Evolutionary conservation across 2,888 invertebrate species (phyloP).

Genomic region (Oconnorella tubifera): DNA sequence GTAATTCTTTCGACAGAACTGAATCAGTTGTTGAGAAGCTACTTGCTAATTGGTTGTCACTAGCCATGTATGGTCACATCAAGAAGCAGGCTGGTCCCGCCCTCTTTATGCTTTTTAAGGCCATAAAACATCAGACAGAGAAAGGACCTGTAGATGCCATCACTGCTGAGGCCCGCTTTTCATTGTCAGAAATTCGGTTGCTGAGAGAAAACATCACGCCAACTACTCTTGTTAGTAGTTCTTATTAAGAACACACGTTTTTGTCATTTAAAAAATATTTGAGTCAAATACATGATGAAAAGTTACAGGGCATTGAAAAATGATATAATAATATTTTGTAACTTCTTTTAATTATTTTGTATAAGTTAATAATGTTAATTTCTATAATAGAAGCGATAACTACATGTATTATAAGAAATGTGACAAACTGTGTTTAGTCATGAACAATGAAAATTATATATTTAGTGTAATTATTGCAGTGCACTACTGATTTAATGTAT

Average conservation of each 20-base stretch:
- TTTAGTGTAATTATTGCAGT: too few relatives aligned
- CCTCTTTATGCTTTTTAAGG: conserved; percentile 93
- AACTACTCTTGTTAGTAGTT: conserved; percentile 44
- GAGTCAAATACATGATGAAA: neutral
- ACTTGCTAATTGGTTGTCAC: conserved; percentile 99
- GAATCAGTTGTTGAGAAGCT: conserved; percentile 99
- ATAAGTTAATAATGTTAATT: too few relatives aligned
- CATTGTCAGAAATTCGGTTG: conserved; percentile 95
- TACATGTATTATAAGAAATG: too few relatives aligned
- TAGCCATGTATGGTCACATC: conserved; percentile 93
- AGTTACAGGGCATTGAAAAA: too few relatives aligned
- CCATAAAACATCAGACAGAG: conserved; percentile 98
- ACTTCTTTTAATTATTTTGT: too few relatives aligned
- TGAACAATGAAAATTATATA: too few relatives aligned
- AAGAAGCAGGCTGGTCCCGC: conserved; percentile 89
- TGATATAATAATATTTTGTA: too few relatives aligned
- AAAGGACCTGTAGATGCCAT: conserved; percentile 98
- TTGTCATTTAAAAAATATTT: neutral
- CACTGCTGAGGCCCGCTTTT: conserved; percentile 94
- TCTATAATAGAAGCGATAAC: too few relatives aligned
- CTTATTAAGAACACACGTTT: too few relatives aligned
- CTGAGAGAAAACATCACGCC: conserved; percentile 95
- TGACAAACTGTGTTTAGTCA: too few relatives aligned
- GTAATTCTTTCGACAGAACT: too few relatives aligned
- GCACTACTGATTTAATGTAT: too few relatives aligned